Conservation (phyloP, 2,888 invertebrate genomes). For the Nysson spinosus region DNA sequence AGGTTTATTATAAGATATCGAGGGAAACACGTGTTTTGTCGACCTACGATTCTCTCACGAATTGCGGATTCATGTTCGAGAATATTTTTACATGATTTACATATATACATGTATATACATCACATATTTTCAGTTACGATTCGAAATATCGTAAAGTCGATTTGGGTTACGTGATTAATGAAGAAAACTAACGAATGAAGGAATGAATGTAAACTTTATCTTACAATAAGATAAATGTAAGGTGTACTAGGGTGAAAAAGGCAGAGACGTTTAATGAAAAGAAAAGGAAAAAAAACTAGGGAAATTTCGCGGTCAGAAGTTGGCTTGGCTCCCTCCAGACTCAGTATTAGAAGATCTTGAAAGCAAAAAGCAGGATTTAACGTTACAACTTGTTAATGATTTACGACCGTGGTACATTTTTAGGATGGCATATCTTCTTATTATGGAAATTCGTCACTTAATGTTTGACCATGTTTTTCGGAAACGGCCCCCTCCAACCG, state of each 20-base stretch:
- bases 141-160: neutral
- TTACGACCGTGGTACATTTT: constrained; percentile 46
- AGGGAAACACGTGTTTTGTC: no score
- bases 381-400: constrained; percentile 43
- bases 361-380: constrained; percentile 41
- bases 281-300: no score
- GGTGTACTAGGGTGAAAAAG: constrained; percentile 15
- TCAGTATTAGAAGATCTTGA: constrained; percentile 66
- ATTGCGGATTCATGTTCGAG: constrained; percentile 9
- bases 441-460: constrained; percentile 21
- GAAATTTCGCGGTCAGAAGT: constrained; percentile 39
- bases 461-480: constrained; percentile 27
- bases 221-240: constrained; percentile 13
- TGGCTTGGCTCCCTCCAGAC: constrained; percentile 71
- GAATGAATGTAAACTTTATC: constrained; percentile 18
- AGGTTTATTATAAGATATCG: constrained; percentile 33
- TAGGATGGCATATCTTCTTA: constrained; percentile 12
- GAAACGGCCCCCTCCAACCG: constrained; percentile 32
- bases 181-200: neutral
- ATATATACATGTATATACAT: constrained; percentile 12
- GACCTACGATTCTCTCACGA: no score
- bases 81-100: constrained; percentile 26
- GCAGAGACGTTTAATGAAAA: no score
- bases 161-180: constrained; percentile 10
- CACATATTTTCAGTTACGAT: constrained; percentile 22